Evolutionary conservation across 1,140 invertebrate species (phyloP), one percentile per base, ranked within the genome.

Genomic region (Spodoptera litura): DNA sequence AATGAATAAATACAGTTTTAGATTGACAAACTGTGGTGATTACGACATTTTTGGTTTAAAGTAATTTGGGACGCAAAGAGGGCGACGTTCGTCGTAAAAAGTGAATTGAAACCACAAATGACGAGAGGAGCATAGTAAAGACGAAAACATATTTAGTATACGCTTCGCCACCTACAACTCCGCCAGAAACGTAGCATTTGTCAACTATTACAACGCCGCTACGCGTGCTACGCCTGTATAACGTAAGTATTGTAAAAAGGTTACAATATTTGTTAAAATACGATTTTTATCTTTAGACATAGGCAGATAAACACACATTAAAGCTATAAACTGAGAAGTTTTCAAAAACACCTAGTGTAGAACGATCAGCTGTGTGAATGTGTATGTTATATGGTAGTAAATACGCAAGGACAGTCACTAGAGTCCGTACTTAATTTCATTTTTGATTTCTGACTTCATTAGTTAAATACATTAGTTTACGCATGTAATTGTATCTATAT

Each of bases 21-120:
- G 51, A 58, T 44, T 73, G 15, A n/a, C 12, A 56, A 78, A 52
- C 52, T 8, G 53, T 53, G 77, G 82, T 82, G 78, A 85, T 88
- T 90, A 88, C 83, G 78, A 84, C 85, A 87, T 87, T 88, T 87
- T 88, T 59, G 82, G 38, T 73, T 84, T 56, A 75, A 61, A 82
- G 82, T 83, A 87, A 88, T 87, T 87, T 87, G 71, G 81, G 81
- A 80, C 79, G 79, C 82, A 87, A 87, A 85, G 84, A 91, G 88
- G 85, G 84, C 84, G 88, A 90, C 83, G 82, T 78, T 86, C 85
- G 71, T 86, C 86, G 89, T 92, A 94, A 94, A 94, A 94, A 93
- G 90, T 83, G 88, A 93, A 93, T 94, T 94, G 93, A 93, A 93
- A 94, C 89, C 91, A 88, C 91, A 91, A 92, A 92, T 91, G 89